Evolutionary conservation across 2,888 invertebrate genomes (phyloP).

Genomic region (Deilephila porcellus): DNA sequence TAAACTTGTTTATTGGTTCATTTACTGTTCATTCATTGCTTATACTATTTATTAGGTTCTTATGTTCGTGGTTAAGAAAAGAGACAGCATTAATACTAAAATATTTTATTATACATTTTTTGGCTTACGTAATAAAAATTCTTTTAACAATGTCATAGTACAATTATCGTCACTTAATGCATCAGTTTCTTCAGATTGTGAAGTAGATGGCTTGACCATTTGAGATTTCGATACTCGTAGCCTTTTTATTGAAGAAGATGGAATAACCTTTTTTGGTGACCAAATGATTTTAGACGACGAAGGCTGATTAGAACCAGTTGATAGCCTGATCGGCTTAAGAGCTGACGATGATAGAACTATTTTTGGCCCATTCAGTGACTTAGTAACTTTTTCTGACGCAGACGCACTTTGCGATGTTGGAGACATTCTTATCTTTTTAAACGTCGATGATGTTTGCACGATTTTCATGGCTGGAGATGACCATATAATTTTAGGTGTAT

Average conservation of each 20-base stretch:
- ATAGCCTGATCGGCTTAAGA: neutral
- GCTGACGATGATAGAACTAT: neutral
- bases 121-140: constrained; percentile 2
- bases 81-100: neutral
- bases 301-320: too few relatives aligned
- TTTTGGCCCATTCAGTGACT: neutral
- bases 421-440: constrained; percentile 33
- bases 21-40: too few relatives aligned
- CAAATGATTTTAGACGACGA: neutral
- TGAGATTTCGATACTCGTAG: neutral
- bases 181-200: neutral
- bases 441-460: neutral
- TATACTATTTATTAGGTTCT: too few relatives aligned
- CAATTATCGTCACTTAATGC: neutral
- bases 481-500: neutral
- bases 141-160: neutral
- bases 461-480: constrained; percentile 7
- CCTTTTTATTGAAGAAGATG: neutral
- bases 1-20: too few relatives aligned
- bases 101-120: neutral
- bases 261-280: neutral
- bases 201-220: neutral
- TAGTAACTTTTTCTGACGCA: neutral
- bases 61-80: neutral
- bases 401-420: neutral